Conservation (phyloP, 2,113 vertebrate species). For the Oncorhynchus gorbuscha region DNA sequence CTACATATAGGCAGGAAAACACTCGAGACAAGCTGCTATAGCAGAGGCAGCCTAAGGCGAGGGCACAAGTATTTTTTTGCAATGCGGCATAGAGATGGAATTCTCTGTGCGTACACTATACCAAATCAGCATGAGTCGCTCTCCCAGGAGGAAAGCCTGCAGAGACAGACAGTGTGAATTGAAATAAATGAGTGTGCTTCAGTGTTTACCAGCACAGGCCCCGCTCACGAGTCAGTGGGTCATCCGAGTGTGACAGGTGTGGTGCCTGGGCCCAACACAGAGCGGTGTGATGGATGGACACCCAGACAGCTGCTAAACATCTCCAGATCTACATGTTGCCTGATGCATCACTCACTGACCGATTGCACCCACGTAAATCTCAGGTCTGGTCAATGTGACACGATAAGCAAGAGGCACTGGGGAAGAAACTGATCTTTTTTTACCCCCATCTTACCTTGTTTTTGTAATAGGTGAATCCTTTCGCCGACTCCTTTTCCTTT, state of each 20-base stretch:
- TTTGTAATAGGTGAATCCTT: slow-evolving; percentile 22
- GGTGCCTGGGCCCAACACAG: slow-evolving; percentile 38
- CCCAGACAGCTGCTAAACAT: slow-evolving; percentile 70
- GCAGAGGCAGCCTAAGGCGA: slow-evolving; percentile 50
- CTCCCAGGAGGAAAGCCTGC: slow-evolving; percentile 37
- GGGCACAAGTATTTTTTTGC: slow-evolving; percentile 62
- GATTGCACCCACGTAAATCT: slow-evolving; percentile 62
- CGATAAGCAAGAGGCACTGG: slow-evolving; percentile 18
- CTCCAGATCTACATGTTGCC: slow-evolving; percentile 56
- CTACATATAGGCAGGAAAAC: slow-evolving; percentile 43
- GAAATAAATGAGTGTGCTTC: slow-evolving; percentile 61
- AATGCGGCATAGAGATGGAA: slow-evolving; percentile 54
- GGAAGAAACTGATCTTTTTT: slow-evolving; percentile 16
- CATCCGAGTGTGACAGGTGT: slow-evolving; percentile 58
- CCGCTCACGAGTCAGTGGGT: slow-evolving; percentile 44
- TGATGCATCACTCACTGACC: slow-evolving; percentile 62
- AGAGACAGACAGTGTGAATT: slow-evolving; percentile 51
- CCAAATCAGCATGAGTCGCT: slow-evolving; percentile 61
- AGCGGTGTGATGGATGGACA: slow-evolving; percentile 68
- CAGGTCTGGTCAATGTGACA: slow-evolving; percentile 39
- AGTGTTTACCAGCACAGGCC: slow-evolving; percentile 47
- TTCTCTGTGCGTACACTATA: slow-evolving; percentile 57
- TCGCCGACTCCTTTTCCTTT: neutral
- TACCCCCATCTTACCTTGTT: slow-evolving; percentile 7
- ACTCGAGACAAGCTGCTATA: slow-evolving; percentile 51